Evolutionary conservation across 2,113 vertebrate genomes (phyloP).

Genomic region (Setophaga kirtlandii): DNA sequence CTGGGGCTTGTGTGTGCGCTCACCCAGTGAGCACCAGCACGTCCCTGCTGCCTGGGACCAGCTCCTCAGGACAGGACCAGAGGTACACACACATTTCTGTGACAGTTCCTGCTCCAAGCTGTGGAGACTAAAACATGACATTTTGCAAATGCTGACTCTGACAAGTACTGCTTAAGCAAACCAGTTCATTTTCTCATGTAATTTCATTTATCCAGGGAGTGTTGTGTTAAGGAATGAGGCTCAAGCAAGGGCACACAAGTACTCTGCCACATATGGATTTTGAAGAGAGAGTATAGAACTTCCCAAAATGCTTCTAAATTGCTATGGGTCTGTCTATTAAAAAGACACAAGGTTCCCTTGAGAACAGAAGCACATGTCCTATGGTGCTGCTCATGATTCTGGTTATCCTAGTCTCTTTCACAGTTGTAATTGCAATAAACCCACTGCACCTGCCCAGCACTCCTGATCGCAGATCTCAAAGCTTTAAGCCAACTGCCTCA

Average conservation of each 20-base stretch:
- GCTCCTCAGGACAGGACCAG: background rate
- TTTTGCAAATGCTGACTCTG: background rate
- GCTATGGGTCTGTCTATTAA: background rate
- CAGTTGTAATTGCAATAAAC: background rate
- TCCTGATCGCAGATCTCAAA: background rate
- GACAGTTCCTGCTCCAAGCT: background rate
- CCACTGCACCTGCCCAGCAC: background rate
- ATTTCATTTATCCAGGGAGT: background rate
- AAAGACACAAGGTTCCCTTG: background rate
- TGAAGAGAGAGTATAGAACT: background rate
- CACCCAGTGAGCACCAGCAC: accelerated
- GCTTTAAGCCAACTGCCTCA: background rate
- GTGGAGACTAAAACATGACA: background rate
- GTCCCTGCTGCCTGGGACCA: accelerated
- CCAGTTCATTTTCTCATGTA: background rate
- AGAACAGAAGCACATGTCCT: background rate
- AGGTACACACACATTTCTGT: background rate
- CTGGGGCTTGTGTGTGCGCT: background rate
- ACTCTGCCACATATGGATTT: background rate
- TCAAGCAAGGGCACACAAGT: background rate
- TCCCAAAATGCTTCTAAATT: background rate
- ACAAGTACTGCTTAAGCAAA: background rate
- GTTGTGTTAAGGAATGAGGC: background rate
- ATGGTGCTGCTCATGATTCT: background rate
- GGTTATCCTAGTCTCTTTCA: background rate